phyloP scores from a whole-genome alignment of 2,888 invertebrate species.

The Limnephilus auricula region DNA sequence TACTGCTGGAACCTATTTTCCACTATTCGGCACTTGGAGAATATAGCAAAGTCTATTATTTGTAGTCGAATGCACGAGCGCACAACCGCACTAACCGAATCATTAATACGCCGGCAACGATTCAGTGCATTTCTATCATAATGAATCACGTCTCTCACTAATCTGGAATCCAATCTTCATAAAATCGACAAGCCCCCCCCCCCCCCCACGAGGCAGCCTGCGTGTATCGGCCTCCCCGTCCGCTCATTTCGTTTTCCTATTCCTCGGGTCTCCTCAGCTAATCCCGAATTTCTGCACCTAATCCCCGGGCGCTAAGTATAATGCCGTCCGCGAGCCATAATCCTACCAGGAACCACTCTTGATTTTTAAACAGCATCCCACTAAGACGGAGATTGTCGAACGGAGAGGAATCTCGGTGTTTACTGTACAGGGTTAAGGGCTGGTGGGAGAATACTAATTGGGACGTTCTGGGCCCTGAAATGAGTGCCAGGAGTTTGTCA shows the following conservation, averaged over 20 bases:
- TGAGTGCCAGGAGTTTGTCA: background rate
- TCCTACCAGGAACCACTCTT: constrained; percentile 62
- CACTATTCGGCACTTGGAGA: background rate
- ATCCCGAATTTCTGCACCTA: constrained; percentile 66
- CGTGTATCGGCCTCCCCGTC: constrained; percentile 48
- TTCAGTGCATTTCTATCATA: constrained; percentile 46
- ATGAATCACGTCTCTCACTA: constrained; percentile 59
- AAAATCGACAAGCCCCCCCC: constrained; percentile 60
- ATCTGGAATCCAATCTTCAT: constrained; percentile 65
- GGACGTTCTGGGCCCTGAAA: background rate
- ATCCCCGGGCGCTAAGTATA: constrained; percentile 64
- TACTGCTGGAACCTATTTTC: background rate
- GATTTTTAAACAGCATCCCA: constrained; percentile 62
- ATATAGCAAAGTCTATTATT: background rate
- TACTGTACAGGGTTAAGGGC: constrained; percentile 35
- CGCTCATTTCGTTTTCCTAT: constrained; percentile 53
- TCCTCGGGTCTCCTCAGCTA: constrained; percentile 52
- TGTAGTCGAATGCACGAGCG: background rate
- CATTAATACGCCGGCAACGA: background rate
- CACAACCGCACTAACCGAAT: background rate
- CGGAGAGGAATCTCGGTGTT: constrained; percentile 16
- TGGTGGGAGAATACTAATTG: constrained; percentile 51
- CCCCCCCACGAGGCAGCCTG: constrained; percentile 16
- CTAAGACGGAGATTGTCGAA: constrained; percentile 50
- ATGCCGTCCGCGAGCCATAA: constrained; percentile 64